Conservation (phyloP, 2,888 invertebrate genomes). For the Morpho achilles region DNA sequence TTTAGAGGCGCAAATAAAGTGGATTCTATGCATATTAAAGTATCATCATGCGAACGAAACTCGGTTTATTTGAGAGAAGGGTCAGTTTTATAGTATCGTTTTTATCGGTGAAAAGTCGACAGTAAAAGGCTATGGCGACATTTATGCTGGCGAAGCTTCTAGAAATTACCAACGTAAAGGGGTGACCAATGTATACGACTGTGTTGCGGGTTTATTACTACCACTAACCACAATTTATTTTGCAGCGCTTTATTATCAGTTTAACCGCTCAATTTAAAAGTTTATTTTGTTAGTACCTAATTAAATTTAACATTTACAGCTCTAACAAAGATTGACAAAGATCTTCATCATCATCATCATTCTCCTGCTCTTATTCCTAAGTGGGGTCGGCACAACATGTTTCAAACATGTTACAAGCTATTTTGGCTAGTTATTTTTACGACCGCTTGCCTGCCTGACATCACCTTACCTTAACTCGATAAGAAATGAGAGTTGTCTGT, state of each 20-base stretch:
- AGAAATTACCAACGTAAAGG: slow-evolving; percentile 32
- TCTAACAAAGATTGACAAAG: too few relatives aligned
- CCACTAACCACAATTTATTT: slow-evolving; percentile 17
- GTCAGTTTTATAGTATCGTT: slow-evolving; percentile 56
- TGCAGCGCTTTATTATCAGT: slow-evolving; percentile 4
- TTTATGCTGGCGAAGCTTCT: slow-evolving; percentile 36
- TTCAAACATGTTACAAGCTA: too few relatives aligned
- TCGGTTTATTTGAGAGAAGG: slow-evolving; percentile 63
- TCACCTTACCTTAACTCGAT: too few relatives aligned
- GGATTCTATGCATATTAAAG: slow-evolving; percentile 75
- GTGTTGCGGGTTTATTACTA: slow-evolving; percentile 23
- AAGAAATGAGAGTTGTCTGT: too few relatives aligned
- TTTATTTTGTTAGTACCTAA: too few relatives aligned
- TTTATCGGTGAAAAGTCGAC: slow-evolving; percentile 66
- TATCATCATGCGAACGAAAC: slow-evolving; percentile 65
- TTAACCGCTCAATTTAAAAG: neutral
- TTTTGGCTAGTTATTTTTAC: too few relatives aligned
- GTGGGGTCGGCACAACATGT: too few relatives aligned
- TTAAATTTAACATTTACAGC: too few relatives aligned
- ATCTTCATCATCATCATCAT: too few relatives aligned
- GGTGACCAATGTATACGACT: slow-evolving; percentile 20
- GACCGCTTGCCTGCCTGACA: too few relatives aligned
- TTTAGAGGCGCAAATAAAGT: slow-evolving; percentile 66
- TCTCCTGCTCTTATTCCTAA: too few relatives aligned
- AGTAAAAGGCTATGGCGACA: slow-evolving; percentile 59